Base-by-base conservation (phyloP, 2,888 invertebrate genomes). In the Nasonia oneida region DNA sequence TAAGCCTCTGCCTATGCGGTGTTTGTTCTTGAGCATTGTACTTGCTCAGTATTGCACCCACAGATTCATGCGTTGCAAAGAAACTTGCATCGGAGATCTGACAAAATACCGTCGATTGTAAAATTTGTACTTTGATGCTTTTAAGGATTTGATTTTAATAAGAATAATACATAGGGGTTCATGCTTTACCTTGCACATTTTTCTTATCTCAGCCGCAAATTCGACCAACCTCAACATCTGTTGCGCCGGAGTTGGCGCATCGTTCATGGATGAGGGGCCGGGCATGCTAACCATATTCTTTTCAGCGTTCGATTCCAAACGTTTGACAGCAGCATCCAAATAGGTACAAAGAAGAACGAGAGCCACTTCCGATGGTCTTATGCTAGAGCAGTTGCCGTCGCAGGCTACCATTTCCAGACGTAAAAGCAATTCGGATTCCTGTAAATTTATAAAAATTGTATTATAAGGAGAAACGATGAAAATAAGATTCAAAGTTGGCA, bases 281-380 rank as follows among this genome's bases (percentile, higher is more conserved):
- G 39, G 88, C 29, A 79, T 37, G 18, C 50, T 85, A n/a, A 57
- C 3, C 85, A 89, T 86, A 14, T 87, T 86, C 15, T 88, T 83
- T 29, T 92, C 92, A 18, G 89, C 86, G 86, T 90, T 91, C 5
- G 91, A 92, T 78, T 95, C 94, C 90, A 92, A 92, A 91, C 91
- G 94, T 92, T 92, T 93, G 3, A 92, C 92, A 90, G 93, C 94
- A 87, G 94, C 93, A 91, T 96, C 96, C 88, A 97, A 94, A 91
- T 97, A 96, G 88, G 95, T 94, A 91, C 96, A 96, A 88, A 98
- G 94, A 87, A 98, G 94, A 80, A 97, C 96, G 76, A 98, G 94
- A 15, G 97, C 97, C 87, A 98, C 94, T 87, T 96, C 96, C 75
- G 96, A 96, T 86, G 97, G 96, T 70, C 96, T 94, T 84, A 96